These are phyloP conservation scores for Anoplopoma fimbria DNA, from an alignment of 2,113 vertebrate genomes.

Conservation along the genomic window DNA sequence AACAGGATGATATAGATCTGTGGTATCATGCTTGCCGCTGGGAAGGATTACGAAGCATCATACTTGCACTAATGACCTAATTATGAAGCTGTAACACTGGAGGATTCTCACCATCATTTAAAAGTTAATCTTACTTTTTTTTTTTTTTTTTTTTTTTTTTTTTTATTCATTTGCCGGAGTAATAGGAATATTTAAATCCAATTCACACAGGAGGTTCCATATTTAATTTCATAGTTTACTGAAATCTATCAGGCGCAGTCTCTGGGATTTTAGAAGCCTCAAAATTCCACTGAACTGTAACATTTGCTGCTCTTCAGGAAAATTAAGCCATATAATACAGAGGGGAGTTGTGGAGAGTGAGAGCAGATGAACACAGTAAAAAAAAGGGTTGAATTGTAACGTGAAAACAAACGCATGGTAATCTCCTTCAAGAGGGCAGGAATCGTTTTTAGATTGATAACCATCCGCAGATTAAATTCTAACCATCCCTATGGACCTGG, in stretches of 20 bases:
- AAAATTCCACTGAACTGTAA: slow-evolving; percentile 73
- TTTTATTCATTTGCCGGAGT: slow-evolving; percentile 66
- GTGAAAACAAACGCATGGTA: slow-evolving; percentile 55
- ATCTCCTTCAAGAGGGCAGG: slow-evolving; percentile 54
- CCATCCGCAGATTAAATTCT: slow-evolving; percentile 56
- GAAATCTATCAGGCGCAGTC: slow-evolving; percentile 65
- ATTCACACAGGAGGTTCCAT: slow-evolving; percentile 66
- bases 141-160: slow-evolving; percentile 34
- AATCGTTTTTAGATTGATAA: slow-evolving; percentile 69
- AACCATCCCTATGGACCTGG: slow-evolving; percentile 5
- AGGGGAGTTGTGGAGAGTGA: slow-evolving; percentile 30
- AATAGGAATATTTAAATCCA: slow-evolving; percentile 79
- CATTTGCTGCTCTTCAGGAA: slow-evolving; percentile 71
- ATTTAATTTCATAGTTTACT: slow-evolving; percentile 80
- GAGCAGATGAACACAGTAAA: slow-evolving; percentile 40
- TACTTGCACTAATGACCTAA: slow-evolving; percentile 75
- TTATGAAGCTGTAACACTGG: slow-evolving; percentile 65
- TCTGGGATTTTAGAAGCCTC: slow-evolving; percentile 67
- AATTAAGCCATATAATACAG: slow-evolving; percentile 66
- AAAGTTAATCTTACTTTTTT: slow-evolving; percentile 75
- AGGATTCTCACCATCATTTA: slow-evolving; percentile 76
- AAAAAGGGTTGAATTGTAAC: slow-evolving; percentile 44
- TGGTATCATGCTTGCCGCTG: slow-evolving; percentile 41
- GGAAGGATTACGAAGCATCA: slow-evolving; percentile 73
- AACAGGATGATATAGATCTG: slow-evolving; percentile 58